phyloP scores from a whole-genome alignment of 2,797 vertebrate genomes.

The Megalops cyprinoides region DNA sequence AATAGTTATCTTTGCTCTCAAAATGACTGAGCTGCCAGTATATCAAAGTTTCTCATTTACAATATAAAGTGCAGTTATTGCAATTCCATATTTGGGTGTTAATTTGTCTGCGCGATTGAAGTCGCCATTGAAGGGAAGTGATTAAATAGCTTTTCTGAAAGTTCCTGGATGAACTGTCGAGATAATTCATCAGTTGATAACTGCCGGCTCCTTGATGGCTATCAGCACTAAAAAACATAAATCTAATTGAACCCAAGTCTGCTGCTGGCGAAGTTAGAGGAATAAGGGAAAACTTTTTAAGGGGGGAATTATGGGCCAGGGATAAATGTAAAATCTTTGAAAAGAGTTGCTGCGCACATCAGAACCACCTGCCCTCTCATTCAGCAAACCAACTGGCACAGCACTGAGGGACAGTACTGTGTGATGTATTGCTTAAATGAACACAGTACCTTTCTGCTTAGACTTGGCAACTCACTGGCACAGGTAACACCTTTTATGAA shows the following conservation, averaged over 20 bases:
- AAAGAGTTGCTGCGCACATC: not conserved
- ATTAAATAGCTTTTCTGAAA: not conserved
- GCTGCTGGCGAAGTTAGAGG: not conserved
- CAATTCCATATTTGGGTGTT: not conserved
- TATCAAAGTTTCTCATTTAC: not conserved
- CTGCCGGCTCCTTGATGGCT: constrained; percentile 2
- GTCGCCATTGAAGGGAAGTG: not conserved
- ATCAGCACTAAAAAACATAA: constrained; percentile 1
- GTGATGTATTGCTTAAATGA: not conserved
- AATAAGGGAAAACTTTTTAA: not conserved
- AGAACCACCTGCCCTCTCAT: not conserved
- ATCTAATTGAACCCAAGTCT: not conserved
- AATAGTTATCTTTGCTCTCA: not conserved
- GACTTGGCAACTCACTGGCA: constrained; percentile 22
- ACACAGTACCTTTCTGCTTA: constrained; percentile 22
- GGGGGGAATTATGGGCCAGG: not conserved
- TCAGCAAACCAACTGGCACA: not conserved
- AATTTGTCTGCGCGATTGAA: not conserved
- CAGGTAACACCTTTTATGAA: no score
- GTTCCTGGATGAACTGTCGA: not conserved
- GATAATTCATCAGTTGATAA: constrained; percentile 14
- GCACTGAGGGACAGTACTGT: not conserved
- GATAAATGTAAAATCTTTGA: not conserved
- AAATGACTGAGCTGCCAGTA: not conserved
- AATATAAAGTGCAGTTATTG: not conserved